phyloP scores from a whole-genome alignment of 1,140 invertebrate genomes.

The Rhopalosiphum maidis region DNA sequence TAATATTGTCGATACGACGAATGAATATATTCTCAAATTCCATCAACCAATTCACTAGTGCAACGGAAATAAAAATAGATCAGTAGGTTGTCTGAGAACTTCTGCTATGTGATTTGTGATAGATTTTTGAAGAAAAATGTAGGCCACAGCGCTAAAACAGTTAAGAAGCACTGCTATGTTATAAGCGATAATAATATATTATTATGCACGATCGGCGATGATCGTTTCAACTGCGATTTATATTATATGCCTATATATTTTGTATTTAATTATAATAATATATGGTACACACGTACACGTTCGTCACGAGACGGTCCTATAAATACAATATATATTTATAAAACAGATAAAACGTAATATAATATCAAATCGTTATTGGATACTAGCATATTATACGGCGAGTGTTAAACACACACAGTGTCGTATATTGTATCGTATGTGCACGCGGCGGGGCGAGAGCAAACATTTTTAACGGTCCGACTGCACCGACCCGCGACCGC shows the following conservation, averaged over 20 bases:
- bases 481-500: too few species aligned
- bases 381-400: background rate
- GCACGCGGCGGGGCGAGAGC: background rate
- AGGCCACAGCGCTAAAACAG: background rate
- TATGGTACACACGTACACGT: background rate
- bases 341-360: constrained; percentile 5
- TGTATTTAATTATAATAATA: constrained; percentile 4
- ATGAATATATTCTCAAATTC: background rate
- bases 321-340: background rate
- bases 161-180: background rate
- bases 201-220: background rate
- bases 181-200: background rate
- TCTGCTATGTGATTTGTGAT: background rate
- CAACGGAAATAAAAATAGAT: background rate
- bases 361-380: background rate
- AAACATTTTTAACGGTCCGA: constrained; percentile 44
- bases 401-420: background rate
- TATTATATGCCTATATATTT: background rate
- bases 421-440: background rate
- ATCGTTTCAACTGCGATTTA: background rate
- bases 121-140: background rate
- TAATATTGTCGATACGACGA: background rate
- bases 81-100: background rate
- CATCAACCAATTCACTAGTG: background rate
- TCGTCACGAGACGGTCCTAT: background rate